Conservation (phyloP, 2,888 invertebrate genomes). For the Ditylenchus weischeri region DNA sequence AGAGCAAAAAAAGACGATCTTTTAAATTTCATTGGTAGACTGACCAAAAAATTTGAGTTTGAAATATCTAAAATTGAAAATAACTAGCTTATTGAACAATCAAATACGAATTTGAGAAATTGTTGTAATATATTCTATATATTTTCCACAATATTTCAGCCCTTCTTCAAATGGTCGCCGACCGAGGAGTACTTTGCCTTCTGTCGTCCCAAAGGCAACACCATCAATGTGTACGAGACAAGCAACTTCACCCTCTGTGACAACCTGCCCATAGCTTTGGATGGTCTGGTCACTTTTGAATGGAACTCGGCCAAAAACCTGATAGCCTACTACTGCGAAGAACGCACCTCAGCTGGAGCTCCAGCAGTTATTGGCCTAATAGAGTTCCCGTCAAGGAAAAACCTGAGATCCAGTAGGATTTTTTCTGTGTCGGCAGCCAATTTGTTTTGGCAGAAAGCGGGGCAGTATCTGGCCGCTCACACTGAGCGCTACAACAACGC, state of each 20-base stretch:
- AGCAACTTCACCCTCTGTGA: constrained; percentile 88
- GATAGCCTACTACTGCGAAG: constrained; percentile 96
- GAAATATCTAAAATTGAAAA: too few species aligned
- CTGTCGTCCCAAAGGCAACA: constrained; percentile 56
- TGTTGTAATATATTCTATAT: background rate
- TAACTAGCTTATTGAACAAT: too few species aligned
- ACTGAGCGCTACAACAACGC: constrained; percentile 82
- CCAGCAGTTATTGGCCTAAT: constrained; percentile 56
- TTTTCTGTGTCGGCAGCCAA: constrained; percentile 97
- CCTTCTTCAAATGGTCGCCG: constrained; percentile 68
- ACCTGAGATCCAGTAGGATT: constrained; percentile 61
- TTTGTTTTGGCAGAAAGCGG: constrained; percentile 86
- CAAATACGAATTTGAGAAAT: background rate
- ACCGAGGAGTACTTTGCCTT: constrained; percentile 57
- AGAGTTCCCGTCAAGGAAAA: constrained; percentile 44
- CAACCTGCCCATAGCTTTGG: constrained; percentile 75
- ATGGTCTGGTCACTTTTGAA: constrained; percentile 77
- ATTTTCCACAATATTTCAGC: background rate
- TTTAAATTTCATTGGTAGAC: background rate
- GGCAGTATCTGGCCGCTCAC: constrained; percentile 94
- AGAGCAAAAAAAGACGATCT: too few species aligned
- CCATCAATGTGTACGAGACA: constrained; percentile 88
- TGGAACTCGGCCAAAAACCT: constrained; percentile 92
- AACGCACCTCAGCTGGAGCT: constrained; percentile 65
- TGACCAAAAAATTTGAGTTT: too few species aligned